Evolutionary conservation across 2,797 vertebrate species (phyloP).

Genomic region (Lutjanus campechanus): DNA sequence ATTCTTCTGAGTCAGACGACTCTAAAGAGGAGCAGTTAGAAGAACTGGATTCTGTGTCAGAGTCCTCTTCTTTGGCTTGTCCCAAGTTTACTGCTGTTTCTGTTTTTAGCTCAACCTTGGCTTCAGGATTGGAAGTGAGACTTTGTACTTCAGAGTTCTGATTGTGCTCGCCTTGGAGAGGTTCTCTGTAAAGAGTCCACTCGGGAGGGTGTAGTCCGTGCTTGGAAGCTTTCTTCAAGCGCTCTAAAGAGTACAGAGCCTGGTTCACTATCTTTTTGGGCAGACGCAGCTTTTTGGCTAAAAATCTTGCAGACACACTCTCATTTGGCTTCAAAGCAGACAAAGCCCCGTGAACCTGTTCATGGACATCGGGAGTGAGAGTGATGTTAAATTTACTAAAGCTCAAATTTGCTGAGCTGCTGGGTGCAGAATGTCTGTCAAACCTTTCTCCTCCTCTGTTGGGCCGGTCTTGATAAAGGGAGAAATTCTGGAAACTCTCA

Average conservation of each 20-base stretch:
- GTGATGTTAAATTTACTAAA: slow-evolving; percentile 48
- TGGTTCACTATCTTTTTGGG: slow-evolving; percentile 90
- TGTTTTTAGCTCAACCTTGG: slow-evolving; percentile 15
- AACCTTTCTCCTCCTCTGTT: slow-evolving; percentile 20
- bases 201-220: slow-evolving; percentile 81
- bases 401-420: slow-evolving; percentile 26
- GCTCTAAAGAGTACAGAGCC: slow-evolving; percentile 86
- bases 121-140: slow-evolving; percentile 19
- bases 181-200: slow-evolving; percentile 84
- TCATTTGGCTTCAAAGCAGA: slow-evolving; percentile 77
- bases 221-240: slow-evolving; percentile 77
- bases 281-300: slow-evolving; percentile 81
- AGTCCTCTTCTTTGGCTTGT: slow-evolving; percentile 64
- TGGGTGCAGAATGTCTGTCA: background rate
- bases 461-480: slow-evolving; percentile 44
- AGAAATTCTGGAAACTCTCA: slow-evolving; percentile 72
- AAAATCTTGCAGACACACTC: slow-evolving; percentile 77
- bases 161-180: slow-evolving; percentile 28
- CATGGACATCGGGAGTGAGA: slow-evolving; percentile 72
- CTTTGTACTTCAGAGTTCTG: slow-evolving; percentile 16
- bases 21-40: slow-evolving; percentile 68
- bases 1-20: slow-evolving; percentile 61
- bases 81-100: slow-evolving; percentile 20
- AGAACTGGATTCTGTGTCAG: slow-evolving; percentile 74
- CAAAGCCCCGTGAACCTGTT: slow-evolving; percentile 80